A percentile compares a stretch with the other conserved stretches of the same genome.
Evolutionary conservation across 2,888 invertebrate genomes (phyloP).

Genomic region (Endotricha flammealis): DNA sequence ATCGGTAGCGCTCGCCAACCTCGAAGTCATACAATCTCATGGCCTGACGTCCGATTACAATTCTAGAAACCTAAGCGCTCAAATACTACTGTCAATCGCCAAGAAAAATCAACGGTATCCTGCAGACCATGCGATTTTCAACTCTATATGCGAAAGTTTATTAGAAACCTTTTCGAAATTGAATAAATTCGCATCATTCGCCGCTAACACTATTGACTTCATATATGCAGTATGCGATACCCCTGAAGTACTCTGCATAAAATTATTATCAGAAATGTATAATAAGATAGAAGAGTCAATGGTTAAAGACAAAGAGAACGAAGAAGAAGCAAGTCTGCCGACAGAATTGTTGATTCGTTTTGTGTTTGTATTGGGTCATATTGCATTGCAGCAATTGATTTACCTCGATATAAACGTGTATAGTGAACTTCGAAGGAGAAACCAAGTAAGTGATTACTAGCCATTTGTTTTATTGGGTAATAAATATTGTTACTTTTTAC

Average conservation of each 20-base stretch:
- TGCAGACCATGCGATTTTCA: slow-evolving; percentile 53
- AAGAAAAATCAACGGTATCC: slow-evolving; percentile 62
- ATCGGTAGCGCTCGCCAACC: slow-evolving; percentile 81
- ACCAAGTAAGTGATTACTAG: slow-evolving; percentile 46
- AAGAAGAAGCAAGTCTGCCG: slow-evolving; percentile 51
- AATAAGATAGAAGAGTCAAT: slow-evolving; percentile 58
- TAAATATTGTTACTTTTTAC: not conserved
- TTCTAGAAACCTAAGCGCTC: slow-evolving; percentile 50
- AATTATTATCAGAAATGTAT: slow-evolving; percentile 68
- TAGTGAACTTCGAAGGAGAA: slow-evolving; percentile 82
- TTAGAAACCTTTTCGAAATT: slow-evolving; percentile 68
- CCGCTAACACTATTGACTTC: slow-evolving; percentile 71
- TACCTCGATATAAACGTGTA: slow-evolving; percentile 90
- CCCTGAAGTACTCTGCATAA: slow-evolving; percentile 73
- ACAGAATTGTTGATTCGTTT: slow-evolving; percentile 70
- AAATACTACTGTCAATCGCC: slow-evolving; percentile 50
- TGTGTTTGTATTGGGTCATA: slow-evolving; percentile 83
- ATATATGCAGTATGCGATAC: slow-evolving; percentile 78
- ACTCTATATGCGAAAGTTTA: slow-evolving; percentile 49
- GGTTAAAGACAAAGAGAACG: slow-evolving; percentile 43
- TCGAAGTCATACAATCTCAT: slow-evolving; percentile 84
- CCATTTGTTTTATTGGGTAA: not conserved
- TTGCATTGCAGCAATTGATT: slow-evolving; percentile 87
- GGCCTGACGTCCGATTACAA: slow-evolving; percentile 80
- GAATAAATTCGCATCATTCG: slow-evolving; percentile 69